phyloP scores from a whole-genome alignment of 2,113 vertebrate species.

The Chaenogobius annularis region DNA sequence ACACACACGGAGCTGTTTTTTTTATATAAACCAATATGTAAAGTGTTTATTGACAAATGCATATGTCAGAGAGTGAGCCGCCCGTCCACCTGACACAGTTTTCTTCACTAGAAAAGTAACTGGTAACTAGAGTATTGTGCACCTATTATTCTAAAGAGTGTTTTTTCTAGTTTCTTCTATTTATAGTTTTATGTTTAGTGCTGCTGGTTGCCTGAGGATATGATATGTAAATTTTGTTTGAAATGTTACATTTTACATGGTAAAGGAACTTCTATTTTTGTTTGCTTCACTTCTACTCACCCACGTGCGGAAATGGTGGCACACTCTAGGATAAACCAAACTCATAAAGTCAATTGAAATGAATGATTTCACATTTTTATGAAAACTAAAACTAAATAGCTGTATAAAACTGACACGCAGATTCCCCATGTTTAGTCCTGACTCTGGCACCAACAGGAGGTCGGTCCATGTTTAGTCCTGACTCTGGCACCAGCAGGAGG shows the following conservation, averaged over 20 bases:
- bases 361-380: too few species aligned
- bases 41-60: slow-evolving; percentile 68
- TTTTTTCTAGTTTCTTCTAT: background rate
- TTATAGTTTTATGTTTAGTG: background rate
- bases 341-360: too few species aligned
- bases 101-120: too few species aligned
- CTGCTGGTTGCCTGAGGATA: background rate
- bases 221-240: background rate
- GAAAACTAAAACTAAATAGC: too few species aligned
- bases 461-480: too few species aligned
- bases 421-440: too few species aligned
- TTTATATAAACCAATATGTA: slow-evolving; percentile 53
- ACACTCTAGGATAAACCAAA: background rate
- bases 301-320: background rate
- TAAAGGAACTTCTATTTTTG: background rate
- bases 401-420: too few species aligned
- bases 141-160: background rate
- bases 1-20: slow-evolving; percentile 36
- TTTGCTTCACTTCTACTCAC: background rate
- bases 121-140: background rate
- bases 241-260: background rate
- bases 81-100: background rate
- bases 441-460: too few species aligned
- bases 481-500: too few species aligned
- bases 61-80: slow-evolving; percentile 23